phyloP scores from a whole-genome alignment of 2,797 vertebrate species.

The Danio choprae region DNA sequence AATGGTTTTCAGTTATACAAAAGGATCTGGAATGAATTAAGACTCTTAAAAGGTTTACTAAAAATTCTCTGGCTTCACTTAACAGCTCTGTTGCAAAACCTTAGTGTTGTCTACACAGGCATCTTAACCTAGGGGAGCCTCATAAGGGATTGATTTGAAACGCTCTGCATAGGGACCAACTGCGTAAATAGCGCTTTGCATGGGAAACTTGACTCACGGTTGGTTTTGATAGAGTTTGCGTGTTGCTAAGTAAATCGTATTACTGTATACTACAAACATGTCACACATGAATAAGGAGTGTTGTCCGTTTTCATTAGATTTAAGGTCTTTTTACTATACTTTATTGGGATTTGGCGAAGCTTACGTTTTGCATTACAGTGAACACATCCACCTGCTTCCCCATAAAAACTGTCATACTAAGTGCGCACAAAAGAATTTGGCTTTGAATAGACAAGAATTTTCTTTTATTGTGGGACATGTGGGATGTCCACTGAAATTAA shows the following conservation, averaged over 20 bases:
- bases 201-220: background rate
- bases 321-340: background rate
- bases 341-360: too few species aligned
- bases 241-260: background rate
- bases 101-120: conserved; percentile 13
- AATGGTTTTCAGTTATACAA: background rate
- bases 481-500: too few species aligned
- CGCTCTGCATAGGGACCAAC: background rate
- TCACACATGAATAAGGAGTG: background rate
- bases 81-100: conserved; percentile 11
- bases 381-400: conserved; percentile 2
- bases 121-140: conserved; percentile 1
- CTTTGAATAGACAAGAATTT: too few species aligned
- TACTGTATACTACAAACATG: background rate
- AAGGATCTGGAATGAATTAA: conserved; percentile 17
- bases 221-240: background rate
- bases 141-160: conserved; percentile 27
- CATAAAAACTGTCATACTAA: background rate
- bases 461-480: too few species aligned
- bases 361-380: background rate
- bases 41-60: background rate
- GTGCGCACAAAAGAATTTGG: background rate
- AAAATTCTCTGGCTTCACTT: conserved; percentile 1
- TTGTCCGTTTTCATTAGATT: background rate
- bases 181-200: background rate